Evolutionary conservation across 2,113 vertebrate species (phyloP).

Genomic region (Dasyprocta punctata): DNA sequence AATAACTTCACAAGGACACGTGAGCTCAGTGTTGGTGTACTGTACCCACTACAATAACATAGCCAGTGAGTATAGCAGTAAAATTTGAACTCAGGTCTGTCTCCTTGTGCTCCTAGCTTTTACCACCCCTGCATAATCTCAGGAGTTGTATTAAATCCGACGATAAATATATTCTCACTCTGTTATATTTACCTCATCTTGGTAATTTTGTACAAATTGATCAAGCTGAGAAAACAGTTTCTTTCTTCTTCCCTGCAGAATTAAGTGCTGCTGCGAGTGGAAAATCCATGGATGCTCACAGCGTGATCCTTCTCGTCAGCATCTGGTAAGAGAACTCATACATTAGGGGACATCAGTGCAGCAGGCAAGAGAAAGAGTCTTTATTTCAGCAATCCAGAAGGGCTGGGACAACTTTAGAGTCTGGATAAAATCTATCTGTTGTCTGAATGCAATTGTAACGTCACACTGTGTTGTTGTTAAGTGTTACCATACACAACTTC

Average conservation of each 20-base stretch:
- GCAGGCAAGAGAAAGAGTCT: background rate
- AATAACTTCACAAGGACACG: background rate
- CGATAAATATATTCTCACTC: background rate
- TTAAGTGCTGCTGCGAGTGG: background rate
- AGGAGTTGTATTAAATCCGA: background rate
- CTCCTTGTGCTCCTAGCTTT: background rate
- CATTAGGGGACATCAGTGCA: background rate
- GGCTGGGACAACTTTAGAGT: background rate
- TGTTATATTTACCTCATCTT: background rate
- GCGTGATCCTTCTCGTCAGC: background rate
- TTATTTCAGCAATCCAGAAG: background rate
- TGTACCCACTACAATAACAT: background rate
- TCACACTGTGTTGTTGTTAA: background rate
- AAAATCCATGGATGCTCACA: background rate
- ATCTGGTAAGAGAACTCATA: background rate
- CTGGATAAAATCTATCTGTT: background rate
- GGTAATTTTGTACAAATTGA: background rate
- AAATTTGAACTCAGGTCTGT: background rate
- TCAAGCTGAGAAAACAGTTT: background rate
- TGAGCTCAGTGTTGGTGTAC: background rate
- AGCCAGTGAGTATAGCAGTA: background rate
- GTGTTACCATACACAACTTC: background rate
- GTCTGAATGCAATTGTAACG: background rate
- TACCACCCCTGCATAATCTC: accelerated
- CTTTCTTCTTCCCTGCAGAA: background rate